Conservation (phyloP, 2,888 invertebrate genomes). For the Nemotelus pantherinus region DNA sequence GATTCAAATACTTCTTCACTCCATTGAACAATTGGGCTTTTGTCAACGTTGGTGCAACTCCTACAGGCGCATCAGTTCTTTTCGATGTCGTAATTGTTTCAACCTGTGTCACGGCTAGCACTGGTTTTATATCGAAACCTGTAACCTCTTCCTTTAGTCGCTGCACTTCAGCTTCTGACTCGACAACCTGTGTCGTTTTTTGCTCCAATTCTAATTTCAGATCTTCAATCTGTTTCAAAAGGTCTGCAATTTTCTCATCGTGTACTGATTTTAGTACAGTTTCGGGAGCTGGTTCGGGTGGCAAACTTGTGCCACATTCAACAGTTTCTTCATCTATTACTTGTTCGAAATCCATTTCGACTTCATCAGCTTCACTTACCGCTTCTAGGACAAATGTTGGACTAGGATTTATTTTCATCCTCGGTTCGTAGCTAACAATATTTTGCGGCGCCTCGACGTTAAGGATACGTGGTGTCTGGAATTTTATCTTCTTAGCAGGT, state of each 20-base stretch:
- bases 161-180: neutral
- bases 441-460: slow-evolving; percentile 35
- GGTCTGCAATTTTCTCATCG: slow-evolving; percentile 1
- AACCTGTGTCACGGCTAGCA: slow-evolving; percentile 16
- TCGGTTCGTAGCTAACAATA: neutral
- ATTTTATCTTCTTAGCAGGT: neutral
- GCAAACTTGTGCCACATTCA: neutral
- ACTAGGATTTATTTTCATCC: neutral
- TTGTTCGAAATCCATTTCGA: neutral
- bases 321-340: neutral
- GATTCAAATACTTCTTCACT: slow-evolving; percentile 61
- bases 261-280: neutral
- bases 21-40: slow-evolving; percentile 62
- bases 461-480: slow-evolving; percentile 15
- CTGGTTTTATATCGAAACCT: slow-evolving; percentile 1
- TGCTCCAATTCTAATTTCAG: neutral
- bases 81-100: slow-evolving; percentile 51
- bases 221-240: neutral
- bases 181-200: neutral
- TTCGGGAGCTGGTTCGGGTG: neutral
- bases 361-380: neutral
- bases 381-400: neutral
- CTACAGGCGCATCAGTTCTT: slow-evolving; percentile 7
- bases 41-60: slow-evolving; percentile 45
- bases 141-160: neutral